A percentile compares a stretch with the other conserved stretches of the same genome.
Evolutionary conservation across 2,888 invertebrate species (phyloP).

Genomic region (Volucella zonaria): DNA sequence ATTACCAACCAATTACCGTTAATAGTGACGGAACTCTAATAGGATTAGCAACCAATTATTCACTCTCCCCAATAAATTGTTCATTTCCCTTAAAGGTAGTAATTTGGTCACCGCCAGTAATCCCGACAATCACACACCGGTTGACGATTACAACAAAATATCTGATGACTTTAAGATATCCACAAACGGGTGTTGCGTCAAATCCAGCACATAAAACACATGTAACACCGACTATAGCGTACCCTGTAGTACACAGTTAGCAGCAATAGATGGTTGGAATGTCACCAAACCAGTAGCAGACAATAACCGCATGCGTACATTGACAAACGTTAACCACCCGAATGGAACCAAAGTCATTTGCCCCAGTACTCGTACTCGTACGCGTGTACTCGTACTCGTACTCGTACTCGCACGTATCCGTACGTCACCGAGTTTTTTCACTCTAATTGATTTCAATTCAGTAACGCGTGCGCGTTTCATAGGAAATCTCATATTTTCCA

Average conservation of each 20-base stretch:
- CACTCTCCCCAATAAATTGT: constrained; percentile 2
- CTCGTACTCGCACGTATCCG: neutral
- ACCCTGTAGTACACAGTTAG: constrained; percentile 4
- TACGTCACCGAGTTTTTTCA: constrained; percentile 40
- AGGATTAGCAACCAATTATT: no score
- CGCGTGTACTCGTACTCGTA: neutral
- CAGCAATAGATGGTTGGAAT: constrained; percentile 39
- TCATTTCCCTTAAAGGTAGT: constrained; percentile 31
- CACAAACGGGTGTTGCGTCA: constrained; percentile 37
- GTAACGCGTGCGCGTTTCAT: neutral
- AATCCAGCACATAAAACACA: constrained; percentile 34
- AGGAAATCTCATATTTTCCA: constrained; percentile 68
- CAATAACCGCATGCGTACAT: constrained; percentile 60
- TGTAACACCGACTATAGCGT: constrained; percentile 24
- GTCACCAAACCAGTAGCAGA: constrained; percentile 51
- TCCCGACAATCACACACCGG: constrained; percentile 20
- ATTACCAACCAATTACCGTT: no score
- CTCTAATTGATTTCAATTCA: constrained; percentile 39
- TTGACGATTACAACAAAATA: constrained; percentile 45
- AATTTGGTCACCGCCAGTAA: constrained; percentile 32
- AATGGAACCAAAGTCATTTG: constrained; percentile 44
- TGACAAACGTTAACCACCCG: constrained; percentile 12
- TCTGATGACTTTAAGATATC: constrained; percentile 41
- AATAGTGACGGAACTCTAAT: no score
- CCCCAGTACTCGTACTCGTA: constrained; percentile 10